phyloP scores from a whole-genome alignment of 2,797 vertebrate genomes.

The Pseudopleuronectes americanus region DNA sequence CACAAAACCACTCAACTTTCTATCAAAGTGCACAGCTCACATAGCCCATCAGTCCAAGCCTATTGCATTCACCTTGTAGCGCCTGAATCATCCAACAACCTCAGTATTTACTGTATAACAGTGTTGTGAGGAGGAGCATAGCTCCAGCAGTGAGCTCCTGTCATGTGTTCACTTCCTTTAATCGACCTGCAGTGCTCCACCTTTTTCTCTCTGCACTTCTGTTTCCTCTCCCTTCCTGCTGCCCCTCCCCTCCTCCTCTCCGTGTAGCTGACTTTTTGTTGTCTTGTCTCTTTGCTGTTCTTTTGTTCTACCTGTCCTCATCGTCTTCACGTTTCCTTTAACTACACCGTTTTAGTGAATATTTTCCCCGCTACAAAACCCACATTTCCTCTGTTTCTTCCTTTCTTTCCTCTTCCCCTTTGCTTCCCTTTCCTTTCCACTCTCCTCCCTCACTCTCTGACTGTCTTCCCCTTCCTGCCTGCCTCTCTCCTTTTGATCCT shows the following conservation, averaged over 20 bases:
- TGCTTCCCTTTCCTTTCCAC: background rate
- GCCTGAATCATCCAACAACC: background rate
- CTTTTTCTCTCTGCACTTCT: too few species aligned
- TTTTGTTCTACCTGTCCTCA: constrained; percentile 1
- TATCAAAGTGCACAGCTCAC: background rate
- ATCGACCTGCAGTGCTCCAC: too few species aligned
- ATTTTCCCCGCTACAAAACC: constrained; percentile 1
- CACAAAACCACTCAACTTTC: background rate
- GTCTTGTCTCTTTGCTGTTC: too few species aligned
- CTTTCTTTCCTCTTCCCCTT: background rate
- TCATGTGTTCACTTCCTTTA: too few species aligned
- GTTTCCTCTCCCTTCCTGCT: too few species aligned
- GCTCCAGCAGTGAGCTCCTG: background rate
- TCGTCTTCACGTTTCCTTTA: constrained; percentile 9
- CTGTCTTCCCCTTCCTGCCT: background rate
- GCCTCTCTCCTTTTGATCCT: constrained; percentile 44
- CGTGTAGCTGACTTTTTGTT: too few species aligned
- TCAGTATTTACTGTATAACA: background rate
- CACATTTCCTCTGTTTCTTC: background rate
- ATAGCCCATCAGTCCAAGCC: background rate
- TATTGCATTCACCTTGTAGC: constrained; percentile 12
- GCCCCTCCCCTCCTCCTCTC: too few species aligned
- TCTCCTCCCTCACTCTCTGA: background rate
- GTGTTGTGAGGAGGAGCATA: background rate
- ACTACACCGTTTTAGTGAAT: constrained; percentile 7